Evolutionary conservation across 2,888 invertebrate genomes (phyloP), one percentile per base, ranked within the genome.

Genomic region (Dicyrtomina minuta): DNA sequence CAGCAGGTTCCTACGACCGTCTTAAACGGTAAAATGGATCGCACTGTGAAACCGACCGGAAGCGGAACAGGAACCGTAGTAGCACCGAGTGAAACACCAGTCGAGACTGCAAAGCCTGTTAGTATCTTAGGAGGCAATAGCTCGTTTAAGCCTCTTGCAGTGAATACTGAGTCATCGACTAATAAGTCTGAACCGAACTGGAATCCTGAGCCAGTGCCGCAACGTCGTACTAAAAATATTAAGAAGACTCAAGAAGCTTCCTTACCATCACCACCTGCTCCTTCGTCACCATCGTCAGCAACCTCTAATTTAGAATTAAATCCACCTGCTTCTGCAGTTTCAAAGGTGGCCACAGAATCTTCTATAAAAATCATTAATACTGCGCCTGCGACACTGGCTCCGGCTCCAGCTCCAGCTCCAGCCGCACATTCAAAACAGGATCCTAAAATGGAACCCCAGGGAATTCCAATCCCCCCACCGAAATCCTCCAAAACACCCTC

Each of bases 161-260:
- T 49, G 49, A 49, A 49, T 53, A 22, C 24, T 8, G 24, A 53
- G 22, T 10, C 15, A 1, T 13, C 20, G 1, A 5, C 20, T 53
- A 46, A 10, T 46, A 24, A 22, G 13, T 46, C 46, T 46, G n/a
- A 15, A 17, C 56, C 66, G 13, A 51, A 66, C 33, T 60, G 66
- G 66, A 70, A 70, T 60, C 70, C 70, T 1, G 70, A 70, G 20
- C 70, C 70, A 2, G 43, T 70, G 33, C 70, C 70, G 10, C 66
- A 59, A 66, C 41, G 66, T 20, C 10, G 70, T 20, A 70, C 24
- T 1, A 70, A 70, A 51, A 33, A 64, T 22, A 13, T 58, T 10
- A 65, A 56, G 55, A 26, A 41, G 24, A 41, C 26, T 17, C n/a
- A 20, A 12, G 24, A 26, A 44, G 8, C 5, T 17, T 13, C 24